Evolutionary conservation across 2,888 invertebrate genomes (phyloP), one percentile per base, ranked within the genome.

Genomic region (Agrilus cyanescens): DNA sequence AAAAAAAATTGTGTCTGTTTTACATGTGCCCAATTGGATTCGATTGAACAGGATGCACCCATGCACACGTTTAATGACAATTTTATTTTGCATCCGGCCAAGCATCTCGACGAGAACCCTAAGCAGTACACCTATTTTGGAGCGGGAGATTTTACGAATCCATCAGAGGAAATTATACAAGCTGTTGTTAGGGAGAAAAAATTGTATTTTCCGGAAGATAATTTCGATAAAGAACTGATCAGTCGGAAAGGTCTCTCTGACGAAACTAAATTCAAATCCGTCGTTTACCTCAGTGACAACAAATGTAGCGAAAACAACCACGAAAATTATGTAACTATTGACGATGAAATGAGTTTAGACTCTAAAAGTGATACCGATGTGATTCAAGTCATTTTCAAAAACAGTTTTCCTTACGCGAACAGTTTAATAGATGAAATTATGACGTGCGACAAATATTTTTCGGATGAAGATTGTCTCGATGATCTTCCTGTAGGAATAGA

Each of bases 61-160:
- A 25, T 25, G 4, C 10, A 25, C 25, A 25, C 25, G 4, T 25
- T 25, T 10, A 25, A 25, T 10, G 25, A 25, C 25, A 63, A 66
- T 50, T 74, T 75, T 56, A 76, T 78, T 47, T 67, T 76, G 35
- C 25, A 25, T 25, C 25, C 25, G 25, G 8, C 44, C 50, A 51
- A 40, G 53, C 38, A 51, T 68, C 34, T 66, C 70, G 65, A 69
- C 68, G 53, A 70, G 68, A 55, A 69, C 66, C 48, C 67, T 66
- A 54, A 72, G 69, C 50, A 72, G 67, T 48, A 72, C 67, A 47
- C 66, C 64, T 52, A 66, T 71, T 58, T 75, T 71, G 58, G 76
- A 66, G 58, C 65, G 74, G 60, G 73, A 69, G 57, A 70, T 69
- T 72, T 72, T 67, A 63, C 69, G 60, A 58, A 56, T 40, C 54